phyloP scores from a whole-genome alignment of 2,797 vertebrate species.

The Antrozous pallidus region DNA sequence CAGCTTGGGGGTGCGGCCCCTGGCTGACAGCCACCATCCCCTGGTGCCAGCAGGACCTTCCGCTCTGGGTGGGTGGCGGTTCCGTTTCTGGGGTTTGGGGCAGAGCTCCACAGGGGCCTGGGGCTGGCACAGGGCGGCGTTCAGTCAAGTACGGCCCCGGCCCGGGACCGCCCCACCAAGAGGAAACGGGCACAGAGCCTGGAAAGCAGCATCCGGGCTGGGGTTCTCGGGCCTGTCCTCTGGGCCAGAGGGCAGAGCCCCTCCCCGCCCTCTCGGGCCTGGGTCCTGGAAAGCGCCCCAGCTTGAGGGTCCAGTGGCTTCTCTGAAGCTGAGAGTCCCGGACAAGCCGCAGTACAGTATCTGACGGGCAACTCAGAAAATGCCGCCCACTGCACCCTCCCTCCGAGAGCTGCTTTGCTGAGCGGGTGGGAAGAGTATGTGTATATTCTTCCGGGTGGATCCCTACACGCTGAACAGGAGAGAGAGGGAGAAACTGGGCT shows the following conservation, averaged over 20 bases:
- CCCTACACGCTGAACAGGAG: neutral
- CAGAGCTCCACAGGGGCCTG: neutral
- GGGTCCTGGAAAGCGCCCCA: no score
- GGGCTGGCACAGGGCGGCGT: rapidly evolving
- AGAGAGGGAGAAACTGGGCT: neutral
- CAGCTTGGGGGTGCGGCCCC: neutral
- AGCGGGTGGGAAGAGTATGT: neutral
- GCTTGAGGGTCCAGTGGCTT: neutral
- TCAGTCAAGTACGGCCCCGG: rapidly evolving
- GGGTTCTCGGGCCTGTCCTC: neutral
- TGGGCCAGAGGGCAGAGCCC: neutral
- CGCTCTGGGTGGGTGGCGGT: neutral
- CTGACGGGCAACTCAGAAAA: neutral
- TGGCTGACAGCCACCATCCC: neutral
- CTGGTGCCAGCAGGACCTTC: neutral
- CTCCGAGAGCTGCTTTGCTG: neutral
- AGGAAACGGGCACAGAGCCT: neutral
- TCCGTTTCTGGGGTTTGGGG: neutral
- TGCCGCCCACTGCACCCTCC: rapidly evolving
- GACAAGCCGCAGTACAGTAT: neutral
- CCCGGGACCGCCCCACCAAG: neutral
- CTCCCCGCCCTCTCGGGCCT: no score
- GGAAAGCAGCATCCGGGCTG: neutral
- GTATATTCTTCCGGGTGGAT: rapidly evolving
- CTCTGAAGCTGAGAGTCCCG: neutral